Base-by-base conservation (phyloP, 2,797 vertebrate species). In the Acrossocheilus wenchowensis region DNA sequence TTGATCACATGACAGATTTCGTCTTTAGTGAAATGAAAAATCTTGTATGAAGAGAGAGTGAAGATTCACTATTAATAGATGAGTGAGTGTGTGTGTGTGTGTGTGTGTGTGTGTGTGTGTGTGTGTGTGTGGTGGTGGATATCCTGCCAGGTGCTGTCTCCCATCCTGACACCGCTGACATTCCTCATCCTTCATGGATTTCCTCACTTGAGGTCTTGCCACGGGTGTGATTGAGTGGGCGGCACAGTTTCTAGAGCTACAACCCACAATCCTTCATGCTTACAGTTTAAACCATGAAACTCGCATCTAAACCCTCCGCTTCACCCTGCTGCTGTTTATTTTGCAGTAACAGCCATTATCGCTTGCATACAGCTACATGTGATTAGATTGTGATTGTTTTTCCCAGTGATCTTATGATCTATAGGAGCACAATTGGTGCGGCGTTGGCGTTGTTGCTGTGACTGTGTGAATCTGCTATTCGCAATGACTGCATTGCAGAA, bases 401-500 rank as follows among this genome's bases (percentile, higher is more conserved):
- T 15, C 12, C 15, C 14, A 43, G 23, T 41, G 39, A 41, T 57
- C 36, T 62, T 23, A 10, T 43, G 54, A 62, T 66, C 41, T 17
- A 26, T 10, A 60, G 34, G 75, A 78, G 12, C 57, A 12, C 14
- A 19, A 0, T 34, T 6, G 68, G 62, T 30, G 15, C 23, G 21
- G 7, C n/a, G 6, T 60, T 57, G 48, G 6, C n/a, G 36, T 17
- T 72, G 41, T 26, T 86, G 52, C 45, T 36, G 64, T 54, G 62
- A 45, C 43, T 39, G 19, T 78, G 34, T 26, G 75, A 36, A 36
- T 11, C 43, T 14, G 64, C 39, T 34, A 2, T 73, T 71, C 14
- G 39, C 81, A 82, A 83, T 41, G 62, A 74, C 89, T 90, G 86
- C 86, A 89, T 82, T 89, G 78, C 26, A 86, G 86, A 68, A 87